A percentile compares a stretch with the other conserved stretches of the same genome.
Evolutionary conservation across 92 coral and sea anemone species (phyloP).

Genomic region (Bergia puertoricense): DNA sequence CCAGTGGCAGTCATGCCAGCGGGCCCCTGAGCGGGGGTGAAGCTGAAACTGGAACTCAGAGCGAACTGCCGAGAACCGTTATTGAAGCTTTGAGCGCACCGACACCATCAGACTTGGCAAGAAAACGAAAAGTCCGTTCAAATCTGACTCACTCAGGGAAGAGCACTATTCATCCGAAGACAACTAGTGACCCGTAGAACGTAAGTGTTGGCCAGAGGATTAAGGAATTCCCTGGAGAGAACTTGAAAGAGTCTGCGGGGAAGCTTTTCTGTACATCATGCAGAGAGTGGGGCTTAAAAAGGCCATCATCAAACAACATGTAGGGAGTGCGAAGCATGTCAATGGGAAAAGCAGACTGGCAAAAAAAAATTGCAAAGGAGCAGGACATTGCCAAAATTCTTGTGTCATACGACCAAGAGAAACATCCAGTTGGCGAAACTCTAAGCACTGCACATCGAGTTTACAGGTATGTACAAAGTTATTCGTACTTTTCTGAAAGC

Average conservation of each 20-base stretch:
- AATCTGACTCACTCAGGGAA: constrained; percentile 38
- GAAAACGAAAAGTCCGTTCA: constrained; percentile 40
- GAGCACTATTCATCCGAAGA: constrained; percentile 18
- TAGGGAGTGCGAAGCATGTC: constrained; percentile 37
- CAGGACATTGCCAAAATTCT: constrained; percentile 43
- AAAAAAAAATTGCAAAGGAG: constrained; percentile 22
- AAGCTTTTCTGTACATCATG: constrained; percentile 32
- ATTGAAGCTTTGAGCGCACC: constrained; percentile 24
- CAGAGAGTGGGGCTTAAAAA: constrained; percentile 26
- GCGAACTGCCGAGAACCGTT: neutral
- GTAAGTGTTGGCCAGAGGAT: constrained; percentile 20
- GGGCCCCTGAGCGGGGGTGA: constrained; percentile 15
- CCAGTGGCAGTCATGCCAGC: constrained; percentile 7
- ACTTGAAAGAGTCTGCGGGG: constrained; percentile 38
- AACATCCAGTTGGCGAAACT: constrained; percentile 38
- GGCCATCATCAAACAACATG: constrained; percentile 33
- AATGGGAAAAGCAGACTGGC: constrained; percentile 28
- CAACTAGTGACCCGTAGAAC: constrained; percentile 31
- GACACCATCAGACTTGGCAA: constrained; percentile 38
- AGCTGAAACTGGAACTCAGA: constrained; percentile 16
- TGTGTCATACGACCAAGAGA: constrained; percentile 9
- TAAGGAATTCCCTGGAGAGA: constrained; percentile 40
- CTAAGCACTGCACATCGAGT: constrained; percentile 40
- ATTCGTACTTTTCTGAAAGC: constrained; percentile 60
- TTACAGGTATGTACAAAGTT: constrained; percentile 53